Base-by-base conservation (phyloP, 2,888 invertebrate genomes). In the Cyaniris semiargus region DNA sequence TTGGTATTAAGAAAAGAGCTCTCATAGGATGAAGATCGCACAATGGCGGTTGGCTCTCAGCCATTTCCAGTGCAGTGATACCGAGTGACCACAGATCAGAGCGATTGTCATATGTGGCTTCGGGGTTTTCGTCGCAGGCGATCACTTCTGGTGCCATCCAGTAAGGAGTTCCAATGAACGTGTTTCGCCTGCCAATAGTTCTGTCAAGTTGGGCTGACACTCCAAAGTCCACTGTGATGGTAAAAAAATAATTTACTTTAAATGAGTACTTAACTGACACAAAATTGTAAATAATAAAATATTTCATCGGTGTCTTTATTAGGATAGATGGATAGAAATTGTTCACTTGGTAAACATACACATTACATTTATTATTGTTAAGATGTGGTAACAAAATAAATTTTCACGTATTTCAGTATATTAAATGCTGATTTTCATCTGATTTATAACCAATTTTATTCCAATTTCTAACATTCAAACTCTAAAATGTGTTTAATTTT, bases 101-200 rank as follows among this genome's bases (percentile, higher is more conserved):
- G 85, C 98, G 96, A 95, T 99, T 99, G 94, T 99, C 99, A 88
- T 99, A 99, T 27, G 99, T 99, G 79, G 99, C 99, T 89, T 99
- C 99, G 75, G 99, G 98, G 94, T 99, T 99, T 93, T 99, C 99
- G 94, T 99, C 99, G 93, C 99, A 99, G 78, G 99, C 99, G 87
- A 99, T 99, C 75, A 99, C 99, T 95, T 99, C 99, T 3, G 99
- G 99, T 66, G 99, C 99, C 99, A 99, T 99, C 98, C 98, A 98
- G 89, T 98, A 98, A 10, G 98, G 98, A 23, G 98, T 98, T 82
- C 99, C 99, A 86, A 99, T 99, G 89, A 99, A 99, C 72, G 99
- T 99, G 93, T 99, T 99, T 86, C 99, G 95, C 84, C 99, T 95
- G 80, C 99, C 99, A 91, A 99, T 99, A 82, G 99, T 99, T 86